Conservation (phyloP, 2,888 invertebrate genomes). For the Agriopis aurantiaria region DNA sequence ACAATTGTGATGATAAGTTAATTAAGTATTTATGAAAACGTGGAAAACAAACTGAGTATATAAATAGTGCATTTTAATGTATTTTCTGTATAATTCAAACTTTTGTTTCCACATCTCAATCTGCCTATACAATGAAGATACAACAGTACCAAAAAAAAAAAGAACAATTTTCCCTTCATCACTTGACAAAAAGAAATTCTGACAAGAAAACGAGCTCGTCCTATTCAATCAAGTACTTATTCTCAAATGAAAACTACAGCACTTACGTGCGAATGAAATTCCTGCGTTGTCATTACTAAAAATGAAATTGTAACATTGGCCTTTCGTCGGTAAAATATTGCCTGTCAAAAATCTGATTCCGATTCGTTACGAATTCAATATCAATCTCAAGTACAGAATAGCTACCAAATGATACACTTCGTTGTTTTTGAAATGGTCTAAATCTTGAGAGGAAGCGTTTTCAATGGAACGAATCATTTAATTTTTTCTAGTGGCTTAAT, state of each 20-base stretch:
- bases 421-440: slow-evolving; percentile 30
- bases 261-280: slow-evolving; percentile 34
- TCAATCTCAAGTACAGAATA: slow-evolving; percentile 67
- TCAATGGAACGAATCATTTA: background rate
- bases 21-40: too few relatives aligned
- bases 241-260: slow-evolving; percentile 20
- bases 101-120: background rate
- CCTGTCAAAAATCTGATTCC: slow-evolving; percentile 72
- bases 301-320: slow-evolving; percentile 46
- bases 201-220: slow-evolving; percentile 26
- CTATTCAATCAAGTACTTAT: slow-evolving; percentile 23
- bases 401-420: slow-evolving; percentile 59
- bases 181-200: slow-evolving; percentile 26
- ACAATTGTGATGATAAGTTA: too few relatives aligned
- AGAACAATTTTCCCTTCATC: slow-evolving; percentile 17
- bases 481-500: too few relatives aligned
- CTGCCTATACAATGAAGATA: background rate
- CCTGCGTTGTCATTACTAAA: slow-evolving; percentile 41
- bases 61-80: too few relatives aligned
- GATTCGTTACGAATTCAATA: slow-evolving; percentile 77
- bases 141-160: background rate
- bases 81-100: too few relatives aligned
- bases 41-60: too few relatives aligned
- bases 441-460: slow-evolving; percentile 45
- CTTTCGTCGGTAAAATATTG: slow-evolving; percentile 60